Base-by-base conservation (phyloP, 1,140 invertebrate genomes). In the Microplitis demolitor region DNA sequence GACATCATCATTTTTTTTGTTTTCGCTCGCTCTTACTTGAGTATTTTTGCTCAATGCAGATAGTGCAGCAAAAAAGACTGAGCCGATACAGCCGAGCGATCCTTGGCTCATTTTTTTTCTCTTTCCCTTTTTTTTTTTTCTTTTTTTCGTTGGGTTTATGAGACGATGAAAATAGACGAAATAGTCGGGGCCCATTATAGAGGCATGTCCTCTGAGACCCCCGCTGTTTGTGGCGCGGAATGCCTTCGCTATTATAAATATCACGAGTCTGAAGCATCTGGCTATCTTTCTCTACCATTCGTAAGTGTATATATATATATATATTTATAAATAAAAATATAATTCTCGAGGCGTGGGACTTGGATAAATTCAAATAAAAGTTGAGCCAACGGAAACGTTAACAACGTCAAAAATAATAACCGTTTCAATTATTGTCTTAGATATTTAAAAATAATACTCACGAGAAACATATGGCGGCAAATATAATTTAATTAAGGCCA, bases 231-330 rank as follows among this genome's bases (percentile, higher is more conserved):
- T 75, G 72, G 73, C 75, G 68, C 76, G 78, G 79, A 82, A 80
- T 81, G 78, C 80, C 77, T 76, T 74, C 53, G 74, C 80, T 79
- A 81, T 81, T 83, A 81, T 82, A 82, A 82, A 82, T 81, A 82
- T 82, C 79, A 78, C 78, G 56, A 70, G 54, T 54, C 75, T 24
- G 8, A 24, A 56, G 16, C n/a, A 56, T 56, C 53, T 13, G 53
- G n/a, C 9, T 56, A 11, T 45, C 39, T 45, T 45, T 45, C 39
- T 45, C 39, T 45, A 5, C 6, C 39, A 45, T 45, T 45, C 39
- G 39, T 11, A 6, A 45, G 39, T 11, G 11, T 45, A 45, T 45
- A 45, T 45, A 45, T 45, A 6, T 39, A 39, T 11, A 39, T 6
- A 39, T 39, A 45, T 45, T 6, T 9, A 45, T 45, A 45, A 9